Conservation (phyloP, 2,888 invertebrate species). For the Epinotia nisella region DNA sequence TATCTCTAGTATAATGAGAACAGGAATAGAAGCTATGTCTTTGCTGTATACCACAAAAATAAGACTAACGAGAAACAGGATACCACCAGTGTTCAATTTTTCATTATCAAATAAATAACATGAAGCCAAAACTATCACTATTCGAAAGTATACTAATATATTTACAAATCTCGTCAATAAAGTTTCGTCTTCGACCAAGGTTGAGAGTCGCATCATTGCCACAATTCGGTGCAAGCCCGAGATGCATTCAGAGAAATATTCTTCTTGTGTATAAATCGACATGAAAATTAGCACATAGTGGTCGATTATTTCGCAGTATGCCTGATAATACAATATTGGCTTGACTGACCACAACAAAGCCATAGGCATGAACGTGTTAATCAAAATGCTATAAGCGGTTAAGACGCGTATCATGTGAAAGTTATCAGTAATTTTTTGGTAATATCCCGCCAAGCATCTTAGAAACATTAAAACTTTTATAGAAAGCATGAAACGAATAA, state of each 20-base stretch:
- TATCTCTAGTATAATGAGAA: slow-evolving; percentile 17
- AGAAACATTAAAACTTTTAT: slow-evolving; percentile 6
- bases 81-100: background rate
- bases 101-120: background rate
- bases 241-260: slow-evolving; percentile 5
- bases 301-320: slow-evolving; percentile 4
- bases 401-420: slow-evolving; percentile 1
- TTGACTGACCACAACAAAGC: background rate
- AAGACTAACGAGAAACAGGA: background rate
- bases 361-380: background rate
- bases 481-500: background rate
- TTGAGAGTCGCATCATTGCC: background rate
- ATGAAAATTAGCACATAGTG: slow-evolving; percentile 3
- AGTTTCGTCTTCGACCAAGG: background rate
- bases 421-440: slow-evolving; percentile 2
- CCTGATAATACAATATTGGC: background rate
- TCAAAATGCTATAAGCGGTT: background rate
- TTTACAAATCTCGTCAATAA: background rate
- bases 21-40: slow-evolving; percentile 1
- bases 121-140: background rate
- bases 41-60: background rate
- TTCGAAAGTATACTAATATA: background rate
- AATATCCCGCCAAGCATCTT: background rate
- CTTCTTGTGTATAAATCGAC: background rate
- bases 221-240: background rate